Percentiles rank a stretch among this genome's conserved stretches.
Evolutionary conservation across 1,140 invertebrate genomes (phyloP).

Genomic region (Lasioglossum albipes): DNA sequence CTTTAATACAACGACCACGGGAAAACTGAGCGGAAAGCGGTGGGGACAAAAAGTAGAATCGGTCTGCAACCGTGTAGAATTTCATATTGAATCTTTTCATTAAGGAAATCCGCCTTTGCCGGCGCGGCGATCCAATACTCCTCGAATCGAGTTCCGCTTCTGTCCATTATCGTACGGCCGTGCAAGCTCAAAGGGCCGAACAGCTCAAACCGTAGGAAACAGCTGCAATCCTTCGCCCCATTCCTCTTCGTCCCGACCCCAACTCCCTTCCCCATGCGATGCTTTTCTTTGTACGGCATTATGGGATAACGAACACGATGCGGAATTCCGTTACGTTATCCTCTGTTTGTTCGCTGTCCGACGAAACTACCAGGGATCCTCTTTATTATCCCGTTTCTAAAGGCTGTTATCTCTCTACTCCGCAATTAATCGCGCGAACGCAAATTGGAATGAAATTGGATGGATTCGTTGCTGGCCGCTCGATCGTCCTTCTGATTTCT

Average conservation of each 20-base stretch:
- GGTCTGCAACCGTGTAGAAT: not conserved
- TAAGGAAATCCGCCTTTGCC: not conserved
- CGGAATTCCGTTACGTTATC: constrained; percentile 3
- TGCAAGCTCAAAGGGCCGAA: constrained; percentile 13
- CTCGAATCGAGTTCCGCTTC: constrained; percentile 23
- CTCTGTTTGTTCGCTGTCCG: not conserved
- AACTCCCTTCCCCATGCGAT: not conserved
- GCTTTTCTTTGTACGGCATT: not conserved
- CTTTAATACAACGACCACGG: too few species aligned
- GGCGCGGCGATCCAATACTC: constrained; percentile 16
- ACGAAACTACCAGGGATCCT: not conserved
- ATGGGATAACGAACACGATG: not conserved
- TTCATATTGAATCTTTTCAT: constrained; percentile 44
- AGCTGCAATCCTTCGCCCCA: not conserved
- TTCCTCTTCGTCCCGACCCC: not conserved
- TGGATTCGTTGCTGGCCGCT: not conserved
- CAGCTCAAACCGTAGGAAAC: not conserved
- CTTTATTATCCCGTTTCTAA: not conserved
- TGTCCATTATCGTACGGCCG: constrained; percentile 29
- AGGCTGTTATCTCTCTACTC: not conserved
- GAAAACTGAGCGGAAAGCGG: too few species aligned
- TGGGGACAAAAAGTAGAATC: constrained; percentile 1
- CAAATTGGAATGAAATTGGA: not conserved
- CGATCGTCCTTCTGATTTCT: too few species aligned
- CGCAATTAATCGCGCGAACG: not conserved